phyloP scores from a whole-genome alignment of 2,113 vertebrate species.

The Paralichthys olivaceus region DNA sequence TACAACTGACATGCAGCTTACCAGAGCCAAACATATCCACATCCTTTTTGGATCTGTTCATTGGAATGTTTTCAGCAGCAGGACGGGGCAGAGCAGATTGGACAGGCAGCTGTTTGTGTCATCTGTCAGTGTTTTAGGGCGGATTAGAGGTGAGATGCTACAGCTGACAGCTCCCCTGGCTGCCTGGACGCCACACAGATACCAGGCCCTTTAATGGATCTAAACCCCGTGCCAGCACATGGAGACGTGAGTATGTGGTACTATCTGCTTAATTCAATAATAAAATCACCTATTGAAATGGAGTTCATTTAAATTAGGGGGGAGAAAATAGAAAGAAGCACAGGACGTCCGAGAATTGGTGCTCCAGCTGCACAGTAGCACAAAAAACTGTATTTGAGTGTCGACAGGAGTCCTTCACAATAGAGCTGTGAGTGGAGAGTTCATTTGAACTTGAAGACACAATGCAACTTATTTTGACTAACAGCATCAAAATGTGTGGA shows the following conservation, averaged over 20 bases:
- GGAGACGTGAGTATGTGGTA: not conserved
- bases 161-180: conserved; percentile 45
- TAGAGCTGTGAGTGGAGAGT: too few species aligned
- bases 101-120: conserved; percentile 70
- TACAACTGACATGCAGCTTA: not conserved
- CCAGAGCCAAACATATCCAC: not conserved
- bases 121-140: conserved; percentile 59
- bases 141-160: conserved; percentile 63
- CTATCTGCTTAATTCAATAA: not conserved
- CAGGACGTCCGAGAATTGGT: too few species aligned
- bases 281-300: not conserved
- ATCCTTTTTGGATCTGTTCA: conserved; percentile 22
- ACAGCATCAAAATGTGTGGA: too few species aligned
- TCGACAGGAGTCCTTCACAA: not conserved
- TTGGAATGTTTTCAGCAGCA: conserved; percentile 56
- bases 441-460: too few species aligned
- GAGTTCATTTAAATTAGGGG: not conserved
- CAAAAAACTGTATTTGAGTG: too few species aligned
- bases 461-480: too few species aligned
- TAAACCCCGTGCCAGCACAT: not conserved
- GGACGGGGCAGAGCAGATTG: conserved; percentile 5
- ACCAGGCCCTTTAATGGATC: conserved; percentile 27
- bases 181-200: conserved; percentile 33
- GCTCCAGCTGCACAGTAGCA: too few species aligned
- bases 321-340: too few species aligned